phyloP scores from a whole-genome alignment of 1,140 invertebrate genomes.

The Potamilus streckersoni region DNA sequence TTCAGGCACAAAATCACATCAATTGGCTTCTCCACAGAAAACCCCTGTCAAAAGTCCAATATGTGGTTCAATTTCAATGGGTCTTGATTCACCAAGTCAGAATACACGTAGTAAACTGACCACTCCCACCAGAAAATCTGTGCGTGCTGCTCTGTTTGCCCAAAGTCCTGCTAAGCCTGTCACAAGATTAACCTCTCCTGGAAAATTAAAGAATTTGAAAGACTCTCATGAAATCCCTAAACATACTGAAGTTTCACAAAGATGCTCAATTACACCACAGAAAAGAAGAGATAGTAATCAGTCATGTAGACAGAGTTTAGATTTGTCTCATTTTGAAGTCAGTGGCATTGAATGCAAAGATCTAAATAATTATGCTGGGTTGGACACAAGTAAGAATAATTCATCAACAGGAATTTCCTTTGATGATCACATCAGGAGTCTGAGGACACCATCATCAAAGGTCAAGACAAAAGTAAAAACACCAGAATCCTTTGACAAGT shows the following conservation, averaged over 20 bases:
- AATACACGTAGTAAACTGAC: conserved; percentile 33
- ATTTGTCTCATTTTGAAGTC: too few species aligned
- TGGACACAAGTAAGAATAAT: too few species aligned
- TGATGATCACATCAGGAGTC: neutral
- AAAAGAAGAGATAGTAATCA: too few species aligned
- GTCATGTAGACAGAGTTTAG: too few species aligned
- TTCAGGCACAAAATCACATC: conserved; percentile 14
- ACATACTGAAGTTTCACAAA: too few species aligned
- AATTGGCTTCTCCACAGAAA: neutral
- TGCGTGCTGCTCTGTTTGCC: conserved; percentile 38
- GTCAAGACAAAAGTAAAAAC: conserved; percentile 30
- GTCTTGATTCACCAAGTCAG: conserved; percentile 39
- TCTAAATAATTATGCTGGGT: too few species aligned
- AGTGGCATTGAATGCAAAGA: too few species aligned
- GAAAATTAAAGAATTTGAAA: too few species aligned
- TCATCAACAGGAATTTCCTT: too few species aligned
- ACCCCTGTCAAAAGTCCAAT: conserved; percentile 22
- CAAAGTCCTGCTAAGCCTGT: conserved; percentile 30
- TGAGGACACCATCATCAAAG: conserved; percentile 45
- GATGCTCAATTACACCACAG: too few species aligned
- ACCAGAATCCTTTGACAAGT: conserved; percentile 46
- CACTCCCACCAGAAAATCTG: conserved; percentile 45
- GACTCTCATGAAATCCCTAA: too few species aligned
- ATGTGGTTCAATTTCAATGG: conserved; percentile 1
- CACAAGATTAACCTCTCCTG: too few species aligned